Percentiles rank a stretch among this genome's conserved stretches.
These are phyloP conservation scores for Tauraco erythrolophus DNA, from an alignment of 2,113 vertebrate genomes.

Conservation along the genomic window DNA sequence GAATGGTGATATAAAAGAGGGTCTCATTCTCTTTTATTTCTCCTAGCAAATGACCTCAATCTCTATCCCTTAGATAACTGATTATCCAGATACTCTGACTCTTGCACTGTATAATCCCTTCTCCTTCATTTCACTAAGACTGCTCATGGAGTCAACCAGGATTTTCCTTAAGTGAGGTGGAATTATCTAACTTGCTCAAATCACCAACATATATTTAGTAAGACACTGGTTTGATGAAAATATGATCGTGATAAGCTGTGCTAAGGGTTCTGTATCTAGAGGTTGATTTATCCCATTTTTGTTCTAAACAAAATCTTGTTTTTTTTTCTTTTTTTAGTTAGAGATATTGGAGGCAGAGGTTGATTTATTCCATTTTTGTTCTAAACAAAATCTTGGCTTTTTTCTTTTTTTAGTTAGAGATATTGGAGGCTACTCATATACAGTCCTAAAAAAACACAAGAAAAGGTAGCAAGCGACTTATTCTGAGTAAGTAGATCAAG, in stretches of 20 bases:
- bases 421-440: neutral
- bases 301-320: neutral
- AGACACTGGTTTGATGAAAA: neutral
- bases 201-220: neutral
- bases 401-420: neutral
- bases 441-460: neutral
- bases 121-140: conserved; percentile 18
- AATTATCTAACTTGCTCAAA: conserved; percentile 16
- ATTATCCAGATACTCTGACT: conserved; percentile 27
- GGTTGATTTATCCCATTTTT: neutral
- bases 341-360: neutral
- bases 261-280: neutral
- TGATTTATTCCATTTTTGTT: neutral
- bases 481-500: neutral
- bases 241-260: neutral
- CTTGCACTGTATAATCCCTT: neutral
- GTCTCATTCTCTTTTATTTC: conserved; percentile 35
- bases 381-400: neutral
- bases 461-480: neutral
- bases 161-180: conserved; percentile 5
- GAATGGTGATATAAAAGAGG: neutral
- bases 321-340: neutral
- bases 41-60: neutral
- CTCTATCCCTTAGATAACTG: conserved; percentile 2
- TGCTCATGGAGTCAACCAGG: neutral